A percentile compares a stretch with the other conserved stretches of the same genome.
These are phyloP conservation scores for Trachelus iudaicus DNA, from an alignment of 2,888 invertebrate species.

Conservation along the genomic window DNA sequence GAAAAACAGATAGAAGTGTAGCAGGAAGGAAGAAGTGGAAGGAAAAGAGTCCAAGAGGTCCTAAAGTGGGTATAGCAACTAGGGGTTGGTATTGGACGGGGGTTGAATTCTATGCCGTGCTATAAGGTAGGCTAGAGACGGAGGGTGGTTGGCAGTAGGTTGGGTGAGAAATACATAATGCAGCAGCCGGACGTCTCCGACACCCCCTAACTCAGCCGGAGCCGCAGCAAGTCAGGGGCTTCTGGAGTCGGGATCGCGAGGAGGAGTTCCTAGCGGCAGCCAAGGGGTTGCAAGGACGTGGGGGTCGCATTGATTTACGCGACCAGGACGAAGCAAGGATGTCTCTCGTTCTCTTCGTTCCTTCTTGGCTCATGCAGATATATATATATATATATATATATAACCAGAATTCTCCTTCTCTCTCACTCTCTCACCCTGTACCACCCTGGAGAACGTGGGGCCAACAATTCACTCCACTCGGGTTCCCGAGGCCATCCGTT, in stretches of 20 bases:
- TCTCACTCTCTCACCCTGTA: too few relatives aligned
- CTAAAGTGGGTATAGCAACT: slow-evolving; percentile 7
- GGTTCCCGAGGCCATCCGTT: slow-evolving; percentile 62
- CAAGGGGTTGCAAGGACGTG: slow-evolving; percentile 29
- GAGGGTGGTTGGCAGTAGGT: slow-evolving; percentile 35
- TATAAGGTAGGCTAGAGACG: slow-evolving; percentile 9
- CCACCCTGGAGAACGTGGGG: slow-evolving; percentile 38
- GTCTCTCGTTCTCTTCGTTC: slow-evolving; percentile 38
- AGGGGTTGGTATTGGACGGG: slow-evolving; percentile 9
- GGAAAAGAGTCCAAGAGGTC: neutral
- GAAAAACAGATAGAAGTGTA: slow-evolving; percentile 25
- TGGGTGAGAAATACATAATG: slow-evolving; percentile 64
- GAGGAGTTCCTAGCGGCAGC: slow-evolving; percentile 10
- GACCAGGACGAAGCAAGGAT: slow-evolving; percentile 53
- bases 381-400: too few relatives aligned
- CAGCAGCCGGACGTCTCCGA: slow-evolving; percentile 66
- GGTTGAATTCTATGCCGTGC: slow-evolving; percentile 9
- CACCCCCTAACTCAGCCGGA: slow-evolving; percentile 58
- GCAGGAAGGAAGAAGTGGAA: slow-evolving; percentile 19
- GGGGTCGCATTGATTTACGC: slow-evolving; percentile 64
- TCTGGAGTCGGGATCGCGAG: slow-evolving; percentile 16
- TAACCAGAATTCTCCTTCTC: too few relatives aligned
- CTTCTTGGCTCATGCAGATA: neutral
- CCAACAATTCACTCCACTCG: slow-evolving; percentile 65
- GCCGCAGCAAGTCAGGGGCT: slow-evolving; percentile 26